Evolutionary conservation across 2,113 vertebrate species (phyloP), one percentile per base, ranked within the genome.

Genomic region (Propithecus coquereli): DNA sequence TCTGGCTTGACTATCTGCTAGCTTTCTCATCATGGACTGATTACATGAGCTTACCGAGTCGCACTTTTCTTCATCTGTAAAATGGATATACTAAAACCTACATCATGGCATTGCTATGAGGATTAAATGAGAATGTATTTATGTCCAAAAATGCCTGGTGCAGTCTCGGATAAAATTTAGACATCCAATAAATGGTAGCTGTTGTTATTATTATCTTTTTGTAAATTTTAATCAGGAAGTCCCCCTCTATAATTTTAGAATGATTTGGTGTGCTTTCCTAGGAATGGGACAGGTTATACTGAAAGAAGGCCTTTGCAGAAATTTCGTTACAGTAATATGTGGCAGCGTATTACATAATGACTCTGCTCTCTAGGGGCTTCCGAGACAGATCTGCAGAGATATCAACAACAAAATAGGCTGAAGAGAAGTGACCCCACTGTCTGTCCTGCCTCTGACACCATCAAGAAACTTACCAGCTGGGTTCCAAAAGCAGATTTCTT

Each of bases 391-490:
- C 59, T 71, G 32, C 71, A 80, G 54, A 96, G 83, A 93, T 6
- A 74, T 89, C 83, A 74, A 34, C 70, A 59, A 5, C 91, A 90
- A 68, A 96, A 87, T n/a, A 57, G 71, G 76, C 88, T 77, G 73
- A 52, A 45, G 82, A 87, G 91, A 93, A 84, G 83, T 87, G 94
- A 81, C 79, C 97, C 54, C 61, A 70, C 91, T 86, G 32, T 90
- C 32, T 91, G 59, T 85, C 52, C 66, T 95, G 85, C 63, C 91
- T 95, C 76, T 97, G 52, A 82, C 50, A 91, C 90, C 89, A 97
- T 96, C 90, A 91, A 85, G 79, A 94, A 94, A 70, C 83, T 97
- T 93, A 32, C 97, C 47, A 97, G 96, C 95, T 90, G 96, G 57
- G 93, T 84, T 90, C 88, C 80, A 77, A 91, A 74, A 88, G 63